Percentiles rank a stretch among this genome's conserved stretches.
Conservation (phyloP, 2,113 vertebrate genomes). For the Actenoides lindsayi region DNA sequence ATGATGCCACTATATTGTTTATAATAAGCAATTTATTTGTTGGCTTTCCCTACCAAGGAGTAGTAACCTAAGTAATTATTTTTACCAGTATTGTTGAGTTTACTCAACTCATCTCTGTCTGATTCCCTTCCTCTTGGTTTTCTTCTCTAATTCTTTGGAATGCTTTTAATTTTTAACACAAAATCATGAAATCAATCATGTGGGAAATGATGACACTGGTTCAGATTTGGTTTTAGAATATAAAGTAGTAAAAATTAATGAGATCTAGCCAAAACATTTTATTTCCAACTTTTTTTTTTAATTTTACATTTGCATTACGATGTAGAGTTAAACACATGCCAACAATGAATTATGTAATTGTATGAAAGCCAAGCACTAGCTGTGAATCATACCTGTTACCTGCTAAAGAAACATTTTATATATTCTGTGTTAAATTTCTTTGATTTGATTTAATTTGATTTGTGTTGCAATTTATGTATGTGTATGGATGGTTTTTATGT, state of each 20-base stretch:
- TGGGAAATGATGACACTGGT: conserved; percentile 5
- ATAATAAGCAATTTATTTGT: neutral
- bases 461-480: neutral
- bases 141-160: conserved; percentile 34
- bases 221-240: conserved; percentile 12
- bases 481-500: neutral
- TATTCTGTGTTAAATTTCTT: conserved; percentile 4
- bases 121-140: neutral
- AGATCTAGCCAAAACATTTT: neutral
- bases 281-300: neutral
- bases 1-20: conserved; percentile 16
- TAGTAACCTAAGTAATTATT: conserved; percentile 36
- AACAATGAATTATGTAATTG: conserved; percentile 1
- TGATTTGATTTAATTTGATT: neutral
- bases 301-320: neutral
- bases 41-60: neutral
- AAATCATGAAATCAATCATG: neutral
- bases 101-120: conserved; percentile 15
- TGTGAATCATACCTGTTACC: conserved; percentile 10
- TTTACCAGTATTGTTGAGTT: conserved; percentile 18
- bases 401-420: neutral
- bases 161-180: conserved; percentile 39
- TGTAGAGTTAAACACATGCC: neutral
- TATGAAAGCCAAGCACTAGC: neutral
- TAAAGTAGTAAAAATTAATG: neutral